These are phyloP conservation scores for Ptycholaimellus sp. DNA, from an alignment of 2,888 invertebrate genomes.

Conservation along the genomic window DNA sequence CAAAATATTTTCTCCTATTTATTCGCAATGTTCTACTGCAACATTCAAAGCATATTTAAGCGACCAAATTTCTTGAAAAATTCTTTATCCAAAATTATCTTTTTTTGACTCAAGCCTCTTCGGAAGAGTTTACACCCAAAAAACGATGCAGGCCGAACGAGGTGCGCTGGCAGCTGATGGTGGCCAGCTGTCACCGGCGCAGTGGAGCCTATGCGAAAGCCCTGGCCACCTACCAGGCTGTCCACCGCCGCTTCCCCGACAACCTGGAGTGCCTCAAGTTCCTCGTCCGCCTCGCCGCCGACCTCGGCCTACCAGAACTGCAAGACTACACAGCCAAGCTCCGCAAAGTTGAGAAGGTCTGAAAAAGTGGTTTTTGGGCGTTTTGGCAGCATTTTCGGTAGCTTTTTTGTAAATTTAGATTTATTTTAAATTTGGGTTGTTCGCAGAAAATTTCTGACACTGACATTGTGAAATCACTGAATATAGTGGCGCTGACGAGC, in stretches of 20 bases:
- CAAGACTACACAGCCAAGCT: slow-evolving; percentile 58
- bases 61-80: too few relatives aligned
- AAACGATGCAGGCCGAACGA: slow-evolving; percentile 39
- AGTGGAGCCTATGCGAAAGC: slow-evolving; percentile 62
- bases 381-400: too few relatives aligned
- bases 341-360: slow-evolving; percentile 42
- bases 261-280: slow-evolving; percentile 73
- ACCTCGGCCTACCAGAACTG: slow-evolving; percentile 67
- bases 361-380: too few relatives aligned
- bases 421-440: too few relatives aligned
- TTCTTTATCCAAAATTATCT: too few relatives aligned
- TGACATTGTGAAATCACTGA: too few relatives aligned
- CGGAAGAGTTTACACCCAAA: neutral
- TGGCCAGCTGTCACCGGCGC: slow-evolving; percentile 56
- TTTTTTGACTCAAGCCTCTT: neutral
- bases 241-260: slow-evolving; percentile 70
- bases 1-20: too few relatives aligned
- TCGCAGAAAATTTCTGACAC: too few relatives aligned
- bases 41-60: too few relatives aligned
- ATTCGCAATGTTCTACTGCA: too few relatives aligned
- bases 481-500: too few relatives aligned
- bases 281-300: slow-evolving; percentile 60
- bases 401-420: too few relatives aligned
- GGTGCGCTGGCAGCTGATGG: slow-evolving; percentile 58
- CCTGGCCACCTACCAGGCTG: slow-evolving; percentile 52